Evolutionary conservation across 2,113 vertebrate species (phyloP).

Genomic region (Syrmaticus mikado): DNA sequence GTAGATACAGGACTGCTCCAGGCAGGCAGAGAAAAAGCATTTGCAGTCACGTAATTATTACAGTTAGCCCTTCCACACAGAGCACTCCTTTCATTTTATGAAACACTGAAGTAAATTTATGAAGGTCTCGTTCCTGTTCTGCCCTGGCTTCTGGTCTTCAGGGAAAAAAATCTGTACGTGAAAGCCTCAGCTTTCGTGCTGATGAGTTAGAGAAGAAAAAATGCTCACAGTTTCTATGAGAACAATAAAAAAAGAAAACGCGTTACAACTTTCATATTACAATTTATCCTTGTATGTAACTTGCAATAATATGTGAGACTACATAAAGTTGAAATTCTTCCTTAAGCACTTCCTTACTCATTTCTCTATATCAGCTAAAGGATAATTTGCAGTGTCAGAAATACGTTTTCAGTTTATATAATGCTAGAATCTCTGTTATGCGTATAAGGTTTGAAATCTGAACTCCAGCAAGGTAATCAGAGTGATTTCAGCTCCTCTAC

Average conservation of each 20-base stretch:
- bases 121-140: neutral
- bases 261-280: neutral
- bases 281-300: neutral
- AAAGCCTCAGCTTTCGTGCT: neutral
- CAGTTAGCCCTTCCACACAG: neutral
- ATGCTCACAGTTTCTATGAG: neutral
- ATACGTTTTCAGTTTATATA: neutral
- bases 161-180: neutral
- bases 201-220: neutral
- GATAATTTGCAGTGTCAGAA: neutral
- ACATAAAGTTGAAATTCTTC: neutral
- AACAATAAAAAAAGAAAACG: neutral
- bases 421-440: neutral
- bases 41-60: neutral
- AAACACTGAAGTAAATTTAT: neutral
- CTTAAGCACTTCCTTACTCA: neutral
- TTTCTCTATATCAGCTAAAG: neutral
- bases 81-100: neutral
- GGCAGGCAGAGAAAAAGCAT: conserved; percentile 19
- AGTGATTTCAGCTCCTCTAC: neutral
- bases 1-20: neutral
- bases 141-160: neutral
- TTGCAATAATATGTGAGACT: neutral
- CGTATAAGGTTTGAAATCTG: neutral
- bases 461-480: neutral